Base-by-base conservation (phyloP, 92 coral and sea anemone genomes). In the Heliopora coerulea region DNA sequence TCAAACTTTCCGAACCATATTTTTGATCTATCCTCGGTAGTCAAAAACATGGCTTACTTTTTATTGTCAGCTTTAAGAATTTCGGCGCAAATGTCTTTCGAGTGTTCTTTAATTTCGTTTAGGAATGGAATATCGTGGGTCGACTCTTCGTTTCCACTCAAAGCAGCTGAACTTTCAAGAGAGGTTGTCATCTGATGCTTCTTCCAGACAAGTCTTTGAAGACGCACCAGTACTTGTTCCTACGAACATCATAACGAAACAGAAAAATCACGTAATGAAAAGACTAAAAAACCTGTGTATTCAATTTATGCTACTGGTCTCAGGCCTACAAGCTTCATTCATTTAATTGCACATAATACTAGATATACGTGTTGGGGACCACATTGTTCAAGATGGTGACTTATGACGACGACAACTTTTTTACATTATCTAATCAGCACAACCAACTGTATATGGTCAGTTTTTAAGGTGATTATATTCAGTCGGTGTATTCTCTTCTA, bases 61-160 rank as follows among this genome's bases (percentile, higher is more conserved):
- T 52, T 37, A 1, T 41, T 42, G 15, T 54, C 77, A 70, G 77
- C 31, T 9, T 70, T 31, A 37, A 70, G 12, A 56, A 70, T 13
- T 24, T 70, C 62, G 35, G 52, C 50, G 17, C 77, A 70, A 30
- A 70, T 23, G 19, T 70, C 77, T 27, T 35, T 52, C 28, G 24
- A 70, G 3, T 54, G 56, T 10, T 35, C 77, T 54, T 70, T 70
- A 7, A 54, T 28, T 42, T 70, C 77, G 15, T 70, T 50, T 5
- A 70, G 41, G 20, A 70, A 70, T 19, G 63, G 77, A 54, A 70
- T 70, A 54, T 70, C 77, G 54, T 52, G 56, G 25, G 29, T 26
- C 33, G 62, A 54, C 30, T 70, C 77, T 23, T 70, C 54, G 54
- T 46, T 67, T 44, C 56, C 74, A 44, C 62, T 25, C 41, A 32